Evolutionary conservation across 2,113 vertebrate genomes (phyloP).

Genomic region (Microtus pennsylvanicus): DNA sequence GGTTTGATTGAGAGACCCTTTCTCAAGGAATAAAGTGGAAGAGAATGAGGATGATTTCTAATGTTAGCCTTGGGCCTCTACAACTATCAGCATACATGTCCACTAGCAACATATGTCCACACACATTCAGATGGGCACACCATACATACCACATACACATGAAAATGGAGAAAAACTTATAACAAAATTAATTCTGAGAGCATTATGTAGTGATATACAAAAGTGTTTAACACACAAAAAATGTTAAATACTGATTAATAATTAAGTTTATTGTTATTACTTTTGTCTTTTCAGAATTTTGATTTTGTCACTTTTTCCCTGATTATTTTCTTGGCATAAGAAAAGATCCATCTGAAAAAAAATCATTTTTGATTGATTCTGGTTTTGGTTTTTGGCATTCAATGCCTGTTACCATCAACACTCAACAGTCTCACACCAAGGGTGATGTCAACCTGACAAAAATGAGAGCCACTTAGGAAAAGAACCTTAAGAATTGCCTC

Average conservation of each 20-base stretch:
- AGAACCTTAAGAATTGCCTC: background rate
- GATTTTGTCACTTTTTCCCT: background rate
- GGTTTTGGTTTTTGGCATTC: background rate
- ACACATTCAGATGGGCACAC: background rate
- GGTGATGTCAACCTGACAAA: background rate
- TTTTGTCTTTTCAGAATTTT: slow-evolving; percentile 27
- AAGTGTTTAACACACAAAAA: background rate
- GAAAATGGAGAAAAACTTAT: background rate
- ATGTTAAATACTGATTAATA: background rate
- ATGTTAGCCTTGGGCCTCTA: background rate
- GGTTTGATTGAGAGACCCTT: background rate
- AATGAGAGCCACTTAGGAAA: background rate
- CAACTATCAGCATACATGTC: background rate
- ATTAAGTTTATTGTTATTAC: background rate
- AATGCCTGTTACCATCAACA: background rate
- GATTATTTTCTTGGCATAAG: slow-evolving; percentile 8
- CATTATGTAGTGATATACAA: background rate
- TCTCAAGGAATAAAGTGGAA: background rate
- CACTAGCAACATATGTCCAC: background rate
- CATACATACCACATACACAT: background rate
- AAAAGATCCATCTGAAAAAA: slow-evolving; percentile 42
- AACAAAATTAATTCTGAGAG: background rate
- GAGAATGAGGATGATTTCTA: background rate
- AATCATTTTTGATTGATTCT: background rate
- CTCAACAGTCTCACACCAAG: background rate